A percentile compares a stretch with the other conserved stretches of the same genome.
Conservation (phyloP, 1,140 invertebrate genomes). For the Temnothorax nylanderi region DNA sequence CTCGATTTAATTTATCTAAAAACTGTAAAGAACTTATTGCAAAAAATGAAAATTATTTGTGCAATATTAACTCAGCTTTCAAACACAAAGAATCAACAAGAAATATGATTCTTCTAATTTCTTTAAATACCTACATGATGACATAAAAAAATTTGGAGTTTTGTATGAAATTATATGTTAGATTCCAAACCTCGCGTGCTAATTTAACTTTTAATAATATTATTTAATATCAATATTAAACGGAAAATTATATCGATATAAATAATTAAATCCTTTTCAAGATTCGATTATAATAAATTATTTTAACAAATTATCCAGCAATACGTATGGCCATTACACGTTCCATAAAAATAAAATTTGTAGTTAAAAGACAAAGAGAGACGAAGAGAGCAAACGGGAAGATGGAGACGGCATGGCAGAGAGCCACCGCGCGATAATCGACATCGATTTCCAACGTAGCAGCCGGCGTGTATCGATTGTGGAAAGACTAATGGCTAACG, state of each 20-base stretch:
- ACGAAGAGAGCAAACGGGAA: conserved; percentile 21
- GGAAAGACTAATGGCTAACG: conserved; percentile 76
- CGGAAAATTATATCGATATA: neutral
- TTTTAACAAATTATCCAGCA: neutral
- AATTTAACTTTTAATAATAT: neutral
- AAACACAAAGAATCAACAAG: neutral
- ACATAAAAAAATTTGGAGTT: neutral
- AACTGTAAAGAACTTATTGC: too few relatives aligned
- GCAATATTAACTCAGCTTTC: neutral
- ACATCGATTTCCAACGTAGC: conserved; percentile 71
- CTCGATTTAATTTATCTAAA: too few relatives aligned
- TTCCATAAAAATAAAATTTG: neutral
- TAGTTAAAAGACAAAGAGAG: neutral
- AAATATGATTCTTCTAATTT: neutral
- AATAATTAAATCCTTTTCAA: neutral
- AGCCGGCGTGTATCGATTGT: conserved; percentile 76
- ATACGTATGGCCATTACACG: neutral
- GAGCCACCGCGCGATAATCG: conserved; percentile 68
- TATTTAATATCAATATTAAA: neutral
- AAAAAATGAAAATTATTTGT: neutral
- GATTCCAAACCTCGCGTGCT: neutral
- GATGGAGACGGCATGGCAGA: conserved; percentile 28
- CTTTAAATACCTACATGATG: neutral
- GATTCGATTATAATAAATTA: neutral
- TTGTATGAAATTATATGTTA: neutral